A percentile compares a stretch with the other conserved stretches of the same genome.
phyloP scores from a whole-genome alignment of 2,888 invertebrate species.

The Atethmia centrago region DNA sequence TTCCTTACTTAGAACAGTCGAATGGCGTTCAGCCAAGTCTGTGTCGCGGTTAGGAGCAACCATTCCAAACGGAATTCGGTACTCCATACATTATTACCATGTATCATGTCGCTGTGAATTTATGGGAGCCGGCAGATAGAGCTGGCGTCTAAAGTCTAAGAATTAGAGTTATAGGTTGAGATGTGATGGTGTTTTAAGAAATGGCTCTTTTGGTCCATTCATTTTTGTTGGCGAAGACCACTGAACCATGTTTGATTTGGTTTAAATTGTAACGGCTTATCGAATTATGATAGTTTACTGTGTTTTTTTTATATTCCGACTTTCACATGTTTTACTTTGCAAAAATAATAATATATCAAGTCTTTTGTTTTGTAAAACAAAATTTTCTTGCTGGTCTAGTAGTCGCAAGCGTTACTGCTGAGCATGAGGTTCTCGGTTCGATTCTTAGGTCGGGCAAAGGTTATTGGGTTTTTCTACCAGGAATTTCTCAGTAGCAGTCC shows the following conservation, averaged over 20 bases:
- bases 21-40: conserved; percentile 66
- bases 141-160: conserved; percentile 57
- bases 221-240: neutral
- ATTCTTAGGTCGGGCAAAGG: too few species aligned
- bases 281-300: neutral
- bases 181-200: conserved; percentile 34
- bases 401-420: too few species aligned
- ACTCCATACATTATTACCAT: conserved; percentile 65
- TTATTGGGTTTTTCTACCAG: too few species aligned
- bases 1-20: conserved; percentile 59
- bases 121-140: conserved; percentile 56
- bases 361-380: neutral
- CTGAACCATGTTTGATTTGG: neutral
- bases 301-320: neutral
- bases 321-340: neutral
- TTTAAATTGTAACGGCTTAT: neutral
- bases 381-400: too few species aligned
- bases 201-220: conserved; percentile 8
- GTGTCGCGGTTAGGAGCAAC: conserved; percentile 61
- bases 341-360: neutral
- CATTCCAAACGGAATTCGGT: conserved; percentile 58
- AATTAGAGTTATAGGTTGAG: conserved; percentile 44
- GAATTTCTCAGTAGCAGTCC: too few species aligned
- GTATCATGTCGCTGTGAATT: conserved; percentile 63
- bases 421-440: too few species aligned